A percentile compares a stretch with the other conserved stretches of the same genome.
Evolutionary conservation across 2,888 invertebrate genomes (phyloP).

Genomic region (Hedychridium roseum): DNA sequence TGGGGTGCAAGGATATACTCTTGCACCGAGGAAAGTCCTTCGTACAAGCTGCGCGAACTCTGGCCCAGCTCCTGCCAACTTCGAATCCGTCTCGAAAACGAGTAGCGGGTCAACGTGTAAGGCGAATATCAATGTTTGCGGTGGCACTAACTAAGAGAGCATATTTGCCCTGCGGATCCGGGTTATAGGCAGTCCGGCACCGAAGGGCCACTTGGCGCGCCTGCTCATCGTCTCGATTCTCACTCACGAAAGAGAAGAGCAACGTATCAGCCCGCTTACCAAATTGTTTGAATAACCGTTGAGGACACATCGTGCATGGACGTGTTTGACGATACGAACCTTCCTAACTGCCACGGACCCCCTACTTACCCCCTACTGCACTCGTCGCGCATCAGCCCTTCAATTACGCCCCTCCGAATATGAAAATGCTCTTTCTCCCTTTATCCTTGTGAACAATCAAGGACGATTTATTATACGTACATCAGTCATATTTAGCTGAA

Average conservation of each 20-base stretch:
- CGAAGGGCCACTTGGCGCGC: conserved; percentile 28
- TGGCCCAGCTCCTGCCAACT: conserved; percentile 9
- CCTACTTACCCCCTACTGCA: not conserved
- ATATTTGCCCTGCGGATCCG: conserved; percentile 54
- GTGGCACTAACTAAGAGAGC: conserved; percentile 51
- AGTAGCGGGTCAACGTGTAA: conserved; percentile 33
- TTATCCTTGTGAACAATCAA: no score
- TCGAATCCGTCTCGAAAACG: no score
- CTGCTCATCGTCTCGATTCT: conserved; percentile 24
- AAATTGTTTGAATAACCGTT: conserved; percentile 40
- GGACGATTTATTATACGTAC: no score
- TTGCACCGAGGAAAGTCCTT: no score
- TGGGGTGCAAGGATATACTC: no score
- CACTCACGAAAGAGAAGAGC: conserved; percentile 22
- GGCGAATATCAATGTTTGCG: conserved; percentile 52
- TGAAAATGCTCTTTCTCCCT: not conserved
- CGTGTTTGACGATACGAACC: no score
- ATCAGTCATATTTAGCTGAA: no score
- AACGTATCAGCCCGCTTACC: conserved; percentile 37
- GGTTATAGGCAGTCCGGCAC: conserved; percentile 41
- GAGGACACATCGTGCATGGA: conserved; percentile 29
- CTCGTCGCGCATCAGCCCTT: not conserved
- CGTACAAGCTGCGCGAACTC: conserved; percentile 15
- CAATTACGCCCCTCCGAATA: not conserved
- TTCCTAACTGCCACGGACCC: conserved; percentile 2